A percentile compares a stretch with the other conserved stretches of the same genome.
Evolutionary conservation across 2,113 vertebrate genomes (phyloP).

Genomic region (Apistogramma diplotaenia): DNA sequence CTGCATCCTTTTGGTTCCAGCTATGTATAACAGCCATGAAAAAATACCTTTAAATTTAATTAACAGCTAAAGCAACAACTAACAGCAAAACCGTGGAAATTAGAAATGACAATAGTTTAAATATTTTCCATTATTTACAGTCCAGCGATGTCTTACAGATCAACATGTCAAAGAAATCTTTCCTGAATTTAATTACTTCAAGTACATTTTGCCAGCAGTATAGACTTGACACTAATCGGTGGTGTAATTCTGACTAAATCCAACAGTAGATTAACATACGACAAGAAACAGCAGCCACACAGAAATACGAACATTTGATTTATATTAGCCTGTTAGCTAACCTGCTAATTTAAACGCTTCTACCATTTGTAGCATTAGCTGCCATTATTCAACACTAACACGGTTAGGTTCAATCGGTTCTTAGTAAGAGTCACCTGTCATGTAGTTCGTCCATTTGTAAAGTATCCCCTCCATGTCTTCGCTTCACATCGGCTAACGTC

Average conservation of each 20-base stretch:
- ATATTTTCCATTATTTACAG: not conserved
- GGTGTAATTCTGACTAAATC: not conserved
- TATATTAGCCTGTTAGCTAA: not conserved
- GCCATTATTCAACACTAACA: not conserved
- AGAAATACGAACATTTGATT: not conserved
- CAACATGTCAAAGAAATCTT: not conserved
- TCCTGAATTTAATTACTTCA: not conserved
- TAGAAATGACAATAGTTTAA: too few relatives aligned
- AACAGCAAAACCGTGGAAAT: not conserved
- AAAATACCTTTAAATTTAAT: not conserved
- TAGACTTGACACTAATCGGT: too few relatives aligned
- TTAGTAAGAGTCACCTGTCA: slow-evolving; percentile 83
- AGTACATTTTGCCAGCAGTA: not conserved
- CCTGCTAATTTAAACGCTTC: not conserved
- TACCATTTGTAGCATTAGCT: not conserved
- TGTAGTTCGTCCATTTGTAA: slow-evolving; percentile 97
- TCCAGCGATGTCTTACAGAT: not conserved
- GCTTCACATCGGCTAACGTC: not conserved
- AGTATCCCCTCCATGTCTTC: slow-evolving; percentile 88
- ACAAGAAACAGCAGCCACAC: not conserved
- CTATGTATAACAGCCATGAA: not conserved
- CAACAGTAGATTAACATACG: not conserved
- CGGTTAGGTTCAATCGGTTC: not conserved
- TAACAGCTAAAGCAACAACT: fast-evolving
- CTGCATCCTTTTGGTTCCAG: not conserved